Evolutionary conservation across 2,888 invertebrate genomes (phyloP).

Genomic region (Periphyllus acericola): DNA sequence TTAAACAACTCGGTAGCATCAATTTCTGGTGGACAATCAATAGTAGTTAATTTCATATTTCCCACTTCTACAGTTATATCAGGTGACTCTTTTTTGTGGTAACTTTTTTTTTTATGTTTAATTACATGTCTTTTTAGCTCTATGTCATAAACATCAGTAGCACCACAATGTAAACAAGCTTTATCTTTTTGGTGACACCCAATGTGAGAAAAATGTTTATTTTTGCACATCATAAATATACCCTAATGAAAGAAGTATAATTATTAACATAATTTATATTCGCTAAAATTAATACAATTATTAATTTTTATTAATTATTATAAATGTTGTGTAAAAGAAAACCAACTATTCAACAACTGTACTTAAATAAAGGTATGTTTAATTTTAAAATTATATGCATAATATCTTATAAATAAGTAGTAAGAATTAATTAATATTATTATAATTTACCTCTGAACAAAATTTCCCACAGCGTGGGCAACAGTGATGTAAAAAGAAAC

Average conservation of each 20-base stretch:
- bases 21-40: slow-evolving; percentile 56
- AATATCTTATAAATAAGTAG: neutral
- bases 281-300: slow-evolving; percentile 41
- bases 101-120: neutral
- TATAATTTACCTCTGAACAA: slow-evolving; percentile 79
- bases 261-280: slow-evolving; percentile 35
- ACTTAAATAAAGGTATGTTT: too few species aligned
- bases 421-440: slow-evolving; percentile 4
- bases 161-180: slow-evolving; percentile 80
- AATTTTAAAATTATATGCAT: too few species aligned
- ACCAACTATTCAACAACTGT: neutral
- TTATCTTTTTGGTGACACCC: slow-evolving; percentile 67
- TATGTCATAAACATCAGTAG: slow-evolving; percentile 64
- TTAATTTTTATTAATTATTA: neutral
- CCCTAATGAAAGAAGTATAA: slow-evolving; percentile 72
- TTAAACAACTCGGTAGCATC: neutral
- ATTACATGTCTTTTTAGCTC: slow-evolving; percentile 42
- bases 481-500: slow-evolving; percentile 84
- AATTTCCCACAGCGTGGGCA: slow-evolving; percentile 91
- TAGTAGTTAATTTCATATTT: slow-evolving; percentile 4
- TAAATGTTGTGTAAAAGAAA: neutral
- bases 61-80: slow-evolving; percentile 30
- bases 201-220: slow-evolving; percentile 82
- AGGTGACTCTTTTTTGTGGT: neutral
- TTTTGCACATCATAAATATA: slow-evolving; percentile 81